Evolutionary conservation across 1,140 invertebrate genomes (phyloP), one percentile per base, ranked within the genome.

Genomic region (Bombus balteatus): DNA sequence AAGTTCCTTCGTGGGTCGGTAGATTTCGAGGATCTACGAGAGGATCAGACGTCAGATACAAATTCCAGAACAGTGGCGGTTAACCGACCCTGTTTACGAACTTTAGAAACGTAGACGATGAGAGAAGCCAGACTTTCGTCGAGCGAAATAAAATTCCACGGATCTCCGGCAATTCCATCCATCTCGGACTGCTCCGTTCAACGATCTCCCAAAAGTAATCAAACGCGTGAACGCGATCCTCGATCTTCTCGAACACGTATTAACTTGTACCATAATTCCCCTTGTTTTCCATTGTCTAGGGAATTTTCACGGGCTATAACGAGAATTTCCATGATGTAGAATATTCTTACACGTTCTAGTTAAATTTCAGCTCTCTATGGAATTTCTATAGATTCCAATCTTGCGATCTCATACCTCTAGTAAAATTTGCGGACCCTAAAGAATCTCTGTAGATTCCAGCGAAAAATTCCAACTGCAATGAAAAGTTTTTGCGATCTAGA

Each of bases 31-130:
- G 59, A 82, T 82, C 71, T 75, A 71, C 15, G 9, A 57, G 25
- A 76, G 81, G 81, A 83, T 83, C 81, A 68, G 73, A 83, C 73
- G 81, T 68, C 73, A 72, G 73, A 83, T 77, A 77, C 41, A 68
- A 77, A 83, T 83, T 68, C 72, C 62, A 22, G 73, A 83, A 76
- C 59, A 66, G 41, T 39, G 59, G 73, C 73, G 81, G 81, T 83
- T 77, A 76, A 68, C 81, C 81, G 62, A 83, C 9, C 57, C 81
- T 83, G 73, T 83, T 77, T 77, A 57, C 59, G 73, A 83, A 83
- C 43, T 83, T 76, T 47, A 9, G 81, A 47, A 75, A 47, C 80
- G 39, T 65, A 34, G 68, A 81, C 34, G 53, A n/a, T 6, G 15
- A 3, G 25, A 32, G 28, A 15, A 25, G 34, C 28, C 47, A 74